Evolutionary conservation across 2,113 vertebrate species (phyloP), one percentile per base, ranked within the genome.

Genomic region (Sander vitreus): DNA sequence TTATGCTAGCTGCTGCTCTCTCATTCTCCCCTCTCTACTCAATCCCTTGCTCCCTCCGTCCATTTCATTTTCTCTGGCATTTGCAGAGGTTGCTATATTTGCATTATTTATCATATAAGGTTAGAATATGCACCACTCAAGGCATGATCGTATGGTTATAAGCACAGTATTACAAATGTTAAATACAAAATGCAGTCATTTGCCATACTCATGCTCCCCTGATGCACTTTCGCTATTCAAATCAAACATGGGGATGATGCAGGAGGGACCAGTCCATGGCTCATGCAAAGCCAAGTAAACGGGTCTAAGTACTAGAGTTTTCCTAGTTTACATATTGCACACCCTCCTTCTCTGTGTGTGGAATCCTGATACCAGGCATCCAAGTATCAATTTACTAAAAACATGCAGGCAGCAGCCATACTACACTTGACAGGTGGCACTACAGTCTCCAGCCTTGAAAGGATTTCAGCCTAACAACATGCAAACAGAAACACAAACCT

Each of bases 41-140:
- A 19, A 75, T 88, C 85, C 57, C 68, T 81, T 82, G 85, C 90
- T 73, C 87, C 86, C 86, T 92, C 86, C 36, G 85, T 76, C 58
- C 43, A 25, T 45, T 85, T 83, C 76, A 90, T 92, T 93, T 91
- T 91, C 92, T 80, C 84, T 94, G 93, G 89, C 94, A 94, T 95
- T 95, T 95, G 88, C 80, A 81, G 89, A 88, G 85, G 84, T 93
- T 92, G 90, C 90, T 83, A 88, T 89, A 94, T 94, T 94, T 94
- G 88, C 94, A 95, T 95, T 94, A 94, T 94, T 95, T 95, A 95
- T 95, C 89, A 93, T 94, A 93, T 92, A 91, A 92, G 91, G 91
- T 92, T 86, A 87, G 90, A 90, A 87, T 91, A 90, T 83, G 75
- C 82, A 85, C 78, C 79, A 78, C 87, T 91, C 71, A 89, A 90